A percentile compares a stretch with the other conserved stretches of the same genome.
Evolutionary conservation across 2,888 invertebrate genomes (phyloP).

Genomic region (Drosophila suboccidentalis): DNA sequence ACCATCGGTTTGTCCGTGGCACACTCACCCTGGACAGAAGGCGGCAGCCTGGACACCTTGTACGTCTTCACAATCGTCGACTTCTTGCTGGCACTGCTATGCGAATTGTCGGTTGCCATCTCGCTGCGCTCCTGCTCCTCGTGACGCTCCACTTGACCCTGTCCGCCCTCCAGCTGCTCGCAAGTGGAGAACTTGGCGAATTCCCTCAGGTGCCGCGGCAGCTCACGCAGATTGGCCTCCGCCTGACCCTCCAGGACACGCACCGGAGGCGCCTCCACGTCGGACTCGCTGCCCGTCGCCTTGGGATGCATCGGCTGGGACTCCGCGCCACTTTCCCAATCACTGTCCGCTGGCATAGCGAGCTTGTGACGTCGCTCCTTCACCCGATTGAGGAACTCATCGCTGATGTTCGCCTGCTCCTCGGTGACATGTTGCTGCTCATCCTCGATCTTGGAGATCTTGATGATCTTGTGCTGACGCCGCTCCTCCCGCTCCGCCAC

Average conservation of each 20-base stretch:
- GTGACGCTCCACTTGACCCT: slow-evolving; percentile 71
- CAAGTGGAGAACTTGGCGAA: slow-evolving; percentile 88
- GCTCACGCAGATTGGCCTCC: slow-evolving; percentile 88
- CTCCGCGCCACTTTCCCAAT: slow-evolving; percentile 88
- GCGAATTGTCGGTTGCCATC: slow-evolving; percentile 73
- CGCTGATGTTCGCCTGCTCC: slow-evolving; percentile 87
- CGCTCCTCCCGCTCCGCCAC: slow-evolving; percentile 92
- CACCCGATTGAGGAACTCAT: slow-evolving; percentile 92
- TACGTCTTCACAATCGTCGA: slow-evolving; percentile 82
- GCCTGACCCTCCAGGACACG: slow-evolving; percentile 89
- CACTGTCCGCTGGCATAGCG: slow-evolving; percentile 89
- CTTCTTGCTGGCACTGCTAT: slow-evolving; percentile 82
- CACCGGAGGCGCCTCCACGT: slow-evolving; percentile 86
- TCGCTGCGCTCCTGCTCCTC: slow-evolving; percentile 79
- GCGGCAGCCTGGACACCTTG: slow-evolving; percentile 78
- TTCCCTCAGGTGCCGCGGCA: slow-evolving; percentile 93
- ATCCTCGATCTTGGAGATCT: slow-evolving; percentile 88
- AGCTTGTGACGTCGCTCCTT: slow-evolving; percentile 90
- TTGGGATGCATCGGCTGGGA: slow-evolving; percentile 84
- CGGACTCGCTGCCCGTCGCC: slow-evolving; percentile 69
- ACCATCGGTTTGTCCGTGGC: slow-evolving; percentile 33
- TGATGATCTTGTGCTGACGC: slow-evolving; percentile 92
- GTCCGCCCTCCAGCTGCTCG: slow-evolving; percentile 72
- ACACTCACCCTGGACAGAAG: slow-evolving; percentile 77
- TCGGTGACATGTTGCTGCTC: slow-evolving; percentile 58